Evolutionary conservation across 1,140 invertebrate genomes (phyloP), one percentile per base, ranked within the genome.

Genomic region (Vanessa tameamea): DNA sequence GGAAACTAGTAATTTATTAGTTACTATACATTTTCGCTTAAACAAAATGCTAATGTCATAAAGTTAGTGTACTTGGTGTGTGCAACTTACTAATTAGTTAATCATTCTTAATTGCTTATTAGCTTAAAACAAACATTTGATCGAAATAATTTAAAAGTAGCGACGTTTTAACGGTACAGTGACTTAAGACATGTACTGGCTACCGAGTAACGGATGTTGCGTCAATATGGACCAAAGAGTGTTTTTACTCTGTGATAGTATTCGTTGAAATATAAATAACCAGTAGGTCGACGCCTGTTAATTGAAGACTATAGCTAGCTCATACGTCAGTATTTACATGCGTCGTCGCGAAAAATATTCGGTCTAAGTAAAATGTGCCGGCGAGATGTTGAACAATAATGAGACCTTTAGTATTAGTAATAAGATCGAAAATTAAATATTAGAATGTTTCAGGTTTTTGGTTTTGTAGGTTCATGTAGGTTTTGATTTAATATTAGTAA

Each of bases 191-290:
- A 26, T 23, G 65, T 66, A 66, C 26, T 23, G 65, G 23, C 31
- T 20, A 50, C 69, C n/a, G 69, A 51, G 59, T 64, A 64, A 64
- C 59, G 69, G 69, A 71, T 63, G 50, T 71, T 64, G 50, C 69
- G 69, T 64, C 69, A 71, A 63, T 53, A 64, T 51, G 31, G 15
- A 71, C 47, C 15, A 51, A 71, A 71, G 61, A 64, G 59, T 71
- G 69, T 71, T 64, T 71, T 71, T 64, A 64, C 59, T 50, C 69
- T 64, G 69, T 64, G 61, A 71, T 71, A 71, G 47, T 71, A 71
- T 64, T 64, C 59, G 26, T 64, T n/a, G 57, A 37, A 31, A 64
- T 71, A 71, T 64, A 71, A 53, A 71, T 64, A 71, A 64, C 59
- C 47, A 43, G 66, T 59, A 23, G 69, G 61, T 64, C 69, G 59